phyloP scores from a whole-genome alignment of 1,140 invertebrate species.

The Drosophila punjabiensis region DNA sequence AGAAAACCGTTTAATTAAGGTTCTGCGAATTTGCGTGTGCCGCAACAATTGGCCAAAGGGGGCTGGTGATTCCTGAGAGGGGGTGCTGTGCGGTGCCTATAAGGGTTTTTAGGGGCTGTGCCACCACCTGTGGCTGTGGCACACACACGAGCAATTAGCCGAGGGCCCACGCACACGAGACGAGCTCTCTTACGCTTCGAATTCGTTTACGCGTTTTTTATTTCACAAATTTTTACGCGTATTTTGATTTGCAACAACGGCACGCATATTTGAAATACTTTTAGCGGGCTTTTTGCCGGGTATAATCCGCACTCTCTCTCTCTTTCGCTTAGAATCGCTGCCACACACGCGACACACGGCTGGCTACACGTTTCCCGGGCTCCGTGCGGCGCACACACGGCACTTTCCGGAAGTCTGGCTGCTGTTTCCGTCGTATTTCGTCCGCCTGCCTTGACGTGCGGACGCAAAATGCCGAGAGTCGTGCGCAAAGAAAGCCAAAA shows the following conservation, averaged over 20 bases:
- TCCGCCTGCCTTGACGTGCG: constrained; percentile 79
- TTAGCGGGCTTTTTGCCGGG: constrained; percentile 48
- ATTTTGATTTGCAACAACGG: constrained; percentile 43
- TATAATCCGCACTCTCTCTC: constrained; percentile 10
- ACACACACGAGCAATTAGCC: constrained; percentile 67
- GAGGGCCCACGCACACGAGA: constrained; percentile 36
- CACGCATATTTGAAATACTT: constrained; percentile 54
- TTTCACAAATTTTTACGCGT: constrained; percentile 40
- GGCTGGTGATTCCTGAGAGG: neutral
- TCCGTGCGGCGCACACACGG: constrained; percentile 16
- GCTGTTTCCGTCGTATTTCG: constrained; percentile 49
- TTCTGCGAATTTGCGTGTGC: constrained; percentile 73
- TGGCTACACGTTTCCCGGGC: constrained; percentile 43
- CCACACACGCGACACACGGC: constrained; percentile 32
- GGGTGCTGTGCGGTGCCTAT: neutral
- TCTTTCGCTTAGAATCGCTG: neutral
- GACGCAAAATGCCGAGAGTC: constrained; percentile 81
- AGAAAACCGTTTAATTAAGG: constrained; percentile 61
- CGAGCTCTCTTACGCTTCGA: constrained; percentile 34
- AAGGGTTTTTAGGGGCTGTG: constrained; percentile 13
- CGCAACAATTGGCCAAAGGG: constrained; percentile 60
- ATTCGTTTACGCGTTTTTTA: constrained; percentile 9
- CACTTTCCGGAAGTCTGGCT: constrained; percentile 51
- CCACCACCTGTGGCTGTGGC: constrained; percentile 70
- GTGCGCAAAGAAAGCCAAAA: constrained; percentile 80